Evolutionary conservation across 1,140 invertebrate genomes (phyloP), one percentile per base, ranked within the genome.

Genomic region (Cataglyphis hispanica): DNA sequence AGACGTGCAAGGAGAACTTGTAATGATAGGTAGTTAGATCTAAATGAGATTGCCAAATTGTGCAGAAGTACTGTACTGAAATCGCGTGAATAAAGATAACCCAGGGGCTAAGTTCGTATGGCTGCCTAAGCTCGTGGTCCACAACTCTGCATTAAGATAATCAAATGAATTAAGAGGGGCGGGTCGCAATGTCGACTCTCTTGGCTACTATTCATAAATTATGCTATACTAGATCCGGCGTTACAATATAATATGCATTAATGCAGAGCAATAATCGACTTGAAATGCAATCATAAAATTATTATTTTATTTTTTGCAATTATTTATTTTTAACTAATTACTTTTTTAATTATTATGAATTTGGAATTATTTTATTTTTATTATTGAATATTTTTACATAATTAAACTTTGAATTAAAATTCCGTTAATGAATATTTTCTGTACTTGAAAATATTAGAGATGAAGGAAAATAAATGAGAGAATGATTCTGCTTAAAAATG

Each of bases 101-200:
- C 63, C 60, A 81, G 53, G 50, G 70, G 72, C 80, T 87, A 88
- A 89, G 83, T 90, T 76, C 66, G 61, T 27, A 63, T n/a, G 50
- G 67, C 19, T 67, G 72, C 78, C 64, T 77, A 85, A 58, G 64
- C 86, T 88, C 87, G 77, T n/a, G 84, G 74, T 60, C 89, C 91
- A 89, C 93, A 93, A 93, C 86, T 93, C 88, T 86, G 84, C 87
- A 91, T 93, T 93, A 93, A 90, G 90, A 88, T 93, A 93, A 93
- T 93, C 93, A 93, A 93, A 93, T 91, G 87, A 93, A 93, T 93
- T 93, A 93, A 86, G 90, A 89, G 87, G 83, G 81, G 72, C 56
- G 58, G 84, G 76, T 88, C 86, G 84, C 75, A 74, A 84, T 70
- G 72, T 87, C 81, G 75, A 70, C 72, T 88, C 83, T 86, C 75